Percentiles rank a stretch among this genome's conserved stretches.
Conservation (phyloP, 2,888 invertebrate species). For the Drosophila conformis region DNA sequence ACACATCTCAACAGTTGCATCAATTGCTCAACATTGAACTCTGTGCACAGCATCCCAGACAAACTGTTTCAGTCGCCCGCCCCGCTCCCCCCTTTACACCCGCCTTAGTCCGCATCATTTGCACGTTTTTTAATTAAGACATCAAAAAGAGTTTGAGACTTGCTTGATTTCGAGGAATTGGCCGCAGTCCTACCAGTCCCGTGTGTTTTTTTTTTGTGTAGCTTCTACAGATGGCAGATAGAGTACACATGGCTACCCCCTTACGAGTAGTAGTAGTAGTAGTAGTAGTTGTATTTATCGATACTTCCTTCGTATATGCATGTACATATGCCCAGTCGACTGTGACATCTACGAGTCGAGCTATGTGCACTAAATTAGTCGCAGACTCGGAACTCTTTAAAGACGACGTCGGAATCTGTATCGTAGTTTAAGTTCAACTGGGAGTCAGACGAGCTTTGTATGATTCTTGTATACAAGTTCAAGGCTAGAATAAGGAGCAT, state of each 20-base stretch:
- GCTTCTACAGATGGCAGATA: constrained; percentile 72
- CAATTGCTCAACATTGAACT: constrained; percentile 82
- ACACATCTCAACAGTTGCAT: constrained; percentile 82
- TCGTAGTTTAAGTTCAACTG: constrained; percentile 3
- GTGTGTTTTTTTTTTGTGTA: constrained; percentile 47
- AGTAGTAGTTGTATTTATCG: constrained; percentile 32
- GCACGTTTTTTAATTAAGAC: constrained; percentile 81
- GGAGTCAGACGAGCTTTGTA: constrained; percentile 9
- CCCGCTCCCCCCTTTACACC: neutral
- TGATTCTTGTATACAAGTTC: constrained; percentile 16
- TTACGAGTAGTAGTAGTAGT: constrained; percentile 25
- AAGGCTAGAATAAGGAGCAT: too few relatives aligned
- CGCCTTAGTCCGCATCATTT: constrained; percentile 64
- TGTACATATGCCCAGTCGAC: constrained; percentile 3
- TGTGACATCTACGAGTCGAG: constrained; percentile 56
- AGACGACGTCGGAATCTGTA: constrained; percentile 17
- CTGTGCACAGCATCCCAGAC: constrained; percentile 51
- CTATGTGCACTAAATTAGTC: constrained; percentile 72
- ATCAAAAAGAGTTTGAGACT: constrained; percentile 81
- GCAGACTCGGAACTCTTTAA: constrained; percentile 39
- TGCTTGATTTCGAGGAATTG: constrained; percentile 79
- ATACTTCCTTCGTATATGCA: constrained; percentile 28
- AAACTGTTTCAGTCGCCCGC: constrained; percentile 19
- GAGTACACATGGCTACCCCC: constrained; percentile 61
- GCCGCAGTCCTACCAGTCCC: constrained; percentile 48